phyloP scores from a whole-genome alignment of 2,797 vertebrate species.

The Agapornis canus region DNA sequence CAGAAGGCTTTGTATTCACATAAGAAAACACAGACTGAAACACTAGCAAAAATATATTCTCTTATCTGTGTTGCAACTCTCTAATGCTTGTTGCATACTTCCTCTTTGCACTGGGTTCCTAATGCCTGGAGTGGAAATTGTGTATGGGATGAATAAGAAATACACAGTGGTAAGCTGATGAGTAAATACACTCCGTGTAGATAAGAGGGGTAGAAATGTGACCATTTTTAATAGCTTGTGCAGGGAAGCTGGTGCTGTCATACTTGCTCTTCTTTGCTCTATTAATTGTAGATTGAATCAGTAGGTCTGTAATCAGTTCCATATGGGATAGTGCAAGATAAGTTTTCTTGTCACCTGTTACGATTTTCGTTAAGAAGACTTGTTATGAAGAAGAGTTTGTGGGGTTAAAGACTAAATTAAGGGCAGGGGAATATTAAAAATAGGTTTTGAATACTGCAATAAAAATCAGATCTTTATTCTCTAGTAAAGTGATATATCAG shows the following conservation, averaged over 20 bases:
- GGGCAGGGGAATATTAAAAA: not conserved
- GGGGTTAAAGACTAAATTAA: not conserved
- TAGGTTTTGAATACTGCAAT: not conserved
- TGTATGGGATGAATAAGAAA: not conserved
- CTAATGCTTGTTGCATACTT: not conserved
- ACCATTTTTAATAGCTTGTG: not conserved
- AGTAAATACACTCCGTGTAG: not conserved
- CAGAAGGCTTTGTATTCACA: not conserved
- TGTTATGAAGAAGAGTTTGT: not conserved
- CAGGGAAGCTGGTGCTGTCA: not conserved
- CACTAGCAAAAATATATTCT: not conserved
- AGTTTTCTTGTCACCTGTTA: not conserved
- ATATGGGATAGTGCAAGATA: not conserved
- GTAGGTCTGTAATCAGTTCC: not conserved
- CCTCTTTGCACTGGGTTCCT: not conserved
- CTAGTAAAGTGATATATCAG: not conserved
- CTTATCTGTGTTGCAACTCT: not conserved
- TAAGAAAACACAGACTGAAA: constrained; percentile 24
- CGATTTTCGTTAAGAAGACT: not conserved
- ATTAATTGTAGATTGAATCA: not conserved
- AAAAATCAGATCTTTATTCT: not conserved
- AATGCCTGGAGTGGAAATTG: not conserved
- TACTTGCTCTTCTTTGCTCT: not conserved
- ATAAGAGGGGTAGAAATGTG: not conserved
- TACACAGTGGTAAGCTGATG: not conserved